phyloP scores from a whole-genome alignment of 2,888 invertebrate genomes.

The Pseudoips prasinana region DNA sequence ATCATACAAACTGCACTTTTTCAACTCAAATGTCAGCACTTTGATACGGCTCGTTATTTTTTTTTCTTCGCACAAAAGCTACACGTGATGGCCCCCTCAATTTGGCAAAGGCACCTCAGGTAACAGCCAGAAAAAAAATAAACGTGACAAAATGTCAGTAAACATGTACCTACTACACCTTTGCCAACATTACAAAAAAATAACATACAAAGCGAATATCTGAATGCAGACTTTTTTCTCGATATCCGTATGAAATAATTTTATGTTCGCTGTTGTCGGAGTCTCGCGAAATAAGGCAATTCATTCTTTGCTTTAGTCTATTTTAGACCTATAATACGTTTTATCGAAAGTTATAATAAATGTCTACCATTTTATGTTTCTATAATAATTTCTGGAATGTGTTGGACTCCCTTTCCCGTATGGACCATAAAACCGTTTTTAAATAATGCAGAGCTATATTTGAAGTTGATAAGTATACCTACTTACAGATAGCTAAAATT shows the following conservation, averaged over 20 bases:
- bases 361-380: too few relatives aligned
- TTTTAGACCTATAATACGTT: too few relatives aligned
- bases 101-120: constrained; percentile 68
- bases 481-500: too few relatives aligned
- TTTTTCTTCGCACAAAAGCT: constrained; percentile 51
- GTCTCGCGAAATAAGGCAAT: neutral
- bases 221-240: constrained; percentile 29
- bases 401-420: too few relatives aligned
- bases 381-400: too few relatives aligned
- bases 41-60: constrained; percentile 60
- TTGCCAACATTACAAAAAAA: constrained; percentile 46
- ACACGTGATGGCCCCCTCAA: constrained; percentile 61
- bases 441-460: too few relatives aligned
- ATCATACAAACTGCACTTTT: constrained; percentile 45
- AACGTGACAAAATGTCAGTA: constrained; percentile 81
- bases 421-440: too few relatives aligned
- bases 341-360: too few relatives aligned
- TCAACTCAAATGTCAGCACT: constrained; percentile 64
- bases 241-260: constrained; percentile 6
- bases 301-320: too few relatives aligned
- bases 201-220: constrained; percentile 15
- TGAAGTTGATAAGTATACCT: too few relatives aligned
- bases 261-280: constrained; percentile 5
- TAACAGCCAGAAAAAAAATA: constrained; percentile 61
- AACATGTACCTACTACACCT: constrained; percentile 74